Evolutionary conservation across 2,113 vertebrate species (phyloP), one percentile per base, ranked within the genome.

Genomic region (Mobula hypostoma): DNA sequence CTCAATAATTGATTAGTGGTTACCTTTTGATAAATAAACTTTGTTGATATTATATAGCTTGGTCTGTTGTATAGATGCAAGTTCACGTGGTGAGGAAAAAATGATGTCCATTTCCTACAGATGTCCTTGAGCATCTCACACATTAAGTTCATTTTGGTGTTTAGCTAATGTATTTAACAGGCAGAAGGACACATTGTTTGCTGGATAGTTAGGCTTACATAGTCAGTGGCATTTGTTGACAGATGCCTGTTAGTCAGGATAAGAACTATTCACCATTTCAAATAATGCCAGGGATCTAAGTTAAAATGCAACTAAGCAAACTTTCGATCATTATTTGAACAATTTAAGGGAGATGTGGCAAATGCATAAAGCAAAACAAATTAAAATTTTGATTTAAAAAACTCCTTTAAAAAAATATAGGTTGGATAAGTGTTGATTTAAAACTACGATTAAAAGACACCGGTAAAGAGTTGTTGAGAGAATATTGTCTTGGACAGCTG

Each of bases 1-100:
- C 29, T 88, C 24, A 58, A 63, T 3, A 85, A 58, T 61, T 87
- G 83, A 88, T n/a, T 6, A 56, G 58, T 88, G 58, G 48, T 85
- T 48, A 56, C 82, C 24, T 85, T 85, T 85, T 85, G 19, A 29
- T 88, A 27, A 88, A 29, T 88, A 63, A 14, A 63, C 83, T 88
- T 88, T 27, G 2, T 12, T 63, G 58, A 36, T 83, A 36, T 83
- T 83, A 21, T 48, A 83, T 83, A 83, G 27, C 58, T 88, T 63
- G 83, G 61, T 11, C 58, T n/a, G 24, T 88, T n/a, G 14, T 63
- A 11, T 29, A 56, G 58, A n/a, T 48, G 40, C 61, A 14, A 15
- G 58, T 63, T 88, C 27, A 56, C 61, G 24, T 63, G 83, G 83
- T 88, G 61, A 88, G 83, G 61, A 88, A 88, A 58, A 88, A 63